These are phyloP conservation scores for Lycocerus yunnanus DNA, from an alignment of 2,888 invertebrate genomes.

Conservation along the genomic window DNA sequence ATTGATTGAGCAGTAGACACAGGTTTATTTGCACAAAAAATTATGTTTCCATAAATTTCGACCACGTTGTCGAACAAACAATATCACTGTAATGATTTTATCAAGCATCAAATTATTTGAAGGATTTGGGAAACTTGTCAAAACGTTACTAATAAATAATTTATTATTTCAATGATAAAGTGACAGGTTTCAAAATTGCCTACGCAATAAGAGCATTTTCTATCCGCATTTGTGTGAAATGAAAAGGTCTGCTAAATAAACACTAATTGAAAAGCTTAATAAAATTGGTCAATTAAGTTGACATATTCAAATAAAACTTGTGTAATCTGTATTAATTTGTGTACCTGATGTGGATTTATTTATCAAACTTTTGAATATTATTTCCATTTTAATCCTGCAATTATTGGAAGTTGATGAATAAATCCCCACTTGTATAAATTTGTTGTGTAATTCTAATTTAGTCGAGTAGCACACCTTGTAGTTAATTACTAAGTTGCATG, in stretches of 20 bases:
- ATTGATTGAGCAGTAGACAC: too few relatives aligned
- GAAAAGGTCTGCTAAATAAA: neutral
- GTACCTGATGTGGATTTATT: neutral
- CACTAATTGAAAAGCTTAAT: neutral
- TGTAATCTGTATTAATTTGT: neutral
- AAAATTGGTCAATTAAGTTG: neutral
- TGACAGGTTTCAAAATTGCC: neutral
- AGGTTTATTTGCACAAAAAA: too few relatives aligned
- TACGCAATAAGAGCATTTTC: neutral
- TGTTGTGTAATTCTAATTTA: neutral
- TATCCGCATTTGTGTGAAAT: neutral
- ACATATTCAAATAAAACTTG: neutral
- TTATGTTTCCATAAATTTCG: neutral
- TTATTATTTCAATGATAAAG: neutral
- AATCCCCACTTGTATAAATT: neutral
- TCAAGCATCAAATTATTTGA: neutral
- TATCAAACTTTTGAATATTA: neutral
- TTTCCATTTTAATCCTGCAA: neutral
- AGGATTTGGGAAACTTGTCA: neutral
- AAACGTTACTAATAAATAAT: neutral
- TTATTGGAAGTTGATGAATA: neutral
- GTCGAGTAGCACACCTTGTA: neutral
- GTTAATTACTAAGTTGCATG: neutral
- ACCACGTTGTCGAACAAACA: neutral
- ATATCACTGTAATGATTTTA: neutral